Conservation (phyloP, 2,797 vertebrate genomes). For the Brachyrhaphis roseni region DNA sequence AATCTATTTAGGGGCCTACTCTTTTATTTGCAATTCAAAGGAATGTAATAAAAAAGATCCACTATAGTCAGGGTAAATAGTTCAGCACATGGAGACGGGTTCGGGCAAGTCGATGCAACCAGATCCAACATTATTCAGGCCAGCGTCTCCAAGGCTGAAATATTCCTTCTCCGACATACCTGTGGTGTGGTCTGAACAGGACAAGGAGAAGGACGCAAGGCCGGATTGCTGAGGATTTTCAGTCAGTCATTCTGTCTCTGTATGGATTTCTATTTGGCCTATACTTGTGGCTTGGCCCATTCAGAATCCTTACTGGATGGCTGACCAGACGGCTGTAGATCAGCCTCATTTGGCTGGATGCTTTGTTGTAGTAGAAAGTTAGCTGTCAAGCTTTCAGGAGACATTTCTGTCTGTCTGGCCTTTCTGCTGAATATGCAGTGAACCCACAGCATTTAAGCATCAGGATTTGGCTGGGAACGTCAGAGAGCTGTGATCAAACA, state of each 20-base stretch:
- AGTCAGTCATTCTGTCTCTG: constrained; percentile 38
- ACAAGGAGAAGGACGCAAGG: constrained; percentile 36
- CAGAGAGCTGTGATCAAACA: constrained; percentile 47
- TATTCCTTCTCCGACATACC: constrained; percentile 52
- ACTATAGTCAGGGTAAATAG: constrained; percentile 23
- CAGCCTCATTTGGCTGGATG: constrained; percentile 49
- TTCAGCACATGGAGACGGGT: constrained; percentile 28
- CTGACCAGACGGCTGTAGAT: constrained; percentile 43
- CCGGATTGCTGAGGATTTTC: constrained; percentile 29
- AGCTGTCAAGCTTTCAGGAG: constrained; percentile 50
- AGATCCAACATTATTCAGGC: constrained; percentile 53
- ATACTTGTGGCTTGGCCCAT: constrained; percentile 47
- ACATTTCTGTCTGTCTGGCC: constrained; percentile 42
- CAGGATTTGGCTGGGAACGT: constrained; percentile 44
- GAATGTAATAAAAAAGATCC: constrained; percentile 20
- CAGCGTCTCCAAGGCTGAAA: constrained; percentile 41
- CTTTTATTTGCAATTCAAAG: constrained; percentile 1
- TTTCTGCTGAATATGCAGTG: constrained; percentile 40
- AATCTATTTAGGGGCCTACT: background rate
- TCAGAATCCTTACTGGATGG: constrained; percentile 40
- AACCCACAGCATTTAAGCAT: constrained; percentile 52
- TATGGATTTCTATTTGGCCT: constrained; percentile 28
- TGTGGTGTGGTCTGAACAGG: constrained; percentile 51
- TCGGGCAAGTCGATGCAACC: constrained; percentile 26
- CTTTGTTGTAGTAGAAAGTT: constrained; percentile 42